Evolutionary conservation across 2,888 invertebrate genomes (phyloP), one percentile per base, ranked within the genome.

Genomic region (Cyaniris semiargus): DNA sequence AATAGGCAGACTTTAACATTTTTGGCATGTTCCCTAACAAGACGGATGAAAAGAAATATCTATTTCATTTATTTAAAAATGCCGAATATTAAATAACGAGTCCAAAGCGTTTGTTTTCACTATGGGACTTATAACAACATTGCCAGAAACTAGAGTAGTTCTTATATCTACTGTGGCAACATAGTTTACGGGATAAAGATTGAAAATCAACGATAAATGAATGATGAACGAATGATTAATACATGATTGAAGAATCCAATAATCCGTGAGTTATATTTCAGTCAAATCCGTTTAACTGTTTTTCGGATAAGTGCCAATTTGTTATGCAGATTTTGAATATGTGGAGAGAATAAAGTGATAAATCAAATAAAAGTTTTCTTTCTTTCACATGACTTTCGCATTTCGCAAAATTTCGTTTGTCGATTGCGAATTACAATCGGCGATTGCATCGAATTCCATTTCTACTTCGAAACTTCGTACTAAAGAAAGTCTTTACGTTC

Each of bases 391-490:
- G 13, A 27, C 66, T 27, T 66, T 27, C 66, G 66, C 66, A 66
- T 60, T 66, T 66, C 15, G 66, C 27, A 18, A 27, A 66, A 66
- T 66, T 27, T 31, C 66, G 15, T 27, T 31, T 31, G 66, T 31
- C 15, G 15, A 66, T 66, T 66, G 27, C 66, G 66, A 15, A 66
- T 66, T 27, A 66, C 31, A 66, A 66, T 66, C 18, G 27, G 1
- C 27, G 23, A 27, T 27, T 66, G 66, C 27, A 66, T 21, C 34
- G 48, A 78, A 74, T 74, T 10, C 44, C 70, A 77, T 80, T 79
- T 80, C 78, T 78, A 72, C 77, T 77, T 78, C 66, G 44, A 21
- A 77, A 76, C 80, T 79, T 80, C n/a, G n/a, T n/a, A n/a, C n/a
- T n/a, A n/a, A n/a, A n/a, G n/a, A n/a, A n/a, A n/a, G n/a, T 78